Conservation (phyloP, 2,888 invertebrate genomes). For the Synergus gifuensis region DNA sequence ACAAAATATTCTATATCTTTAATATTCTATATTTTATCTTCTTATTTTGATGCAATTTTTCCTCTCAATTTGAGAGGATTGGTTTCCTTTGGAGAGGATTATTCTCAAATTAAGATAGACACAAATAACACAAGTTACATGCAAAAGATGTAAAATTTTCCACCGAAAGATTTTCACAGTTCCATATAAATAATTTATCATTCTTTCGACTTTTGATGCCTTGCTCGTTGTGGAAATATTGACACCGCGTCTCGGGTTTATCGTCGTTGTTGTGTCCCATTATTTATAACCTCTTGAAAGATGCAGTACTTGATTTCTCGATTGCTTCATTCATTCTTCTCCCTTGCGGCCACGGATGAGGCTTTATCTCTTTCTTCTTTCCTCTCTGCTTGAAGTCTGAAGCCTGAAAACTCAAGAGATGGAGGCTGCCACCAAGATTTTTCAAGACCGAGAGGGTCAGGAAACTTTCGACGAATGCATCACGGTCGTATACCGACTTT, state of each 20-base stretch:
- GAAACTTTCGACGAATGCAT: slow-evolving; percentile 47
- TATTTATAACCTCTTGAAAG: slow-evolving; percentile 37
- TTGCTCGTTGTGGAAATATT: slow-evolving; percentile 24
- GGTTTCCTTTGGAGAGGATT: too few species aligned
- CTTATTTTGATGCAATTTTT: too few species aligned
- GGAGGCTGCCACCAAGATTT: slow-evolving; percentile 37
- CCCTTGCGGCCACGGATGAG: not conserved
- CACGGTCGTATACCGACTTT: slow-evolving; percentile 54
- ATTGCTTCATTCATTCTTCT: slow-evolving; percentile 25
- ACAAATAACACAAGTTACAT: too few species aligned
- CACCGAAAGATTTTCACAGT: not conserved
- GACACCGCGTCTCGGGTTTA: slow-evolving; percentile 12
- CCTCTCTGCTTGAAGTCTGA: slow-evolving; percentile 26
- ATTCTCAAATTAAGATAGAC: too few species aligned
- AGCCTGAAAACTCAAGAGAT: slow-evolving; percentile 35
- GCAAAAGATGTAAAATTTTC: slow-evolving; percentile 1
- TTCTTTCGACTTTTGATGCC: slow-evolving; percentile 23
- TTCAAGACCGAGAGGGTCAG: slow-evolving; percentile 52
- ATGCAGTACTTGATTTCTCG: slow-evolving; percentile 13
- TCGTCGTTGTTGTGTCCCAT: slow-evolving; percentile 39
- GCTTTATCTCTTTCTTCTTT: slow-evolving; percentile 30
- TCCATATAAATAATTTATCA: slow-evolving; percentile 18
- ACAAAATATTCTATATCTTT: too few species aligned
- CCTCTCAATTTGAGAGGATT: too few species aligned
- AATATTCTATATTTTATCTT: too few species aligned